Percentiles rank a stretch among this genome's conserved stretches.
Evolutionary conservation across 2,113 vertebrate genomes (phyloP).

Genomic region (Clarias macrocephalus): DNA sequence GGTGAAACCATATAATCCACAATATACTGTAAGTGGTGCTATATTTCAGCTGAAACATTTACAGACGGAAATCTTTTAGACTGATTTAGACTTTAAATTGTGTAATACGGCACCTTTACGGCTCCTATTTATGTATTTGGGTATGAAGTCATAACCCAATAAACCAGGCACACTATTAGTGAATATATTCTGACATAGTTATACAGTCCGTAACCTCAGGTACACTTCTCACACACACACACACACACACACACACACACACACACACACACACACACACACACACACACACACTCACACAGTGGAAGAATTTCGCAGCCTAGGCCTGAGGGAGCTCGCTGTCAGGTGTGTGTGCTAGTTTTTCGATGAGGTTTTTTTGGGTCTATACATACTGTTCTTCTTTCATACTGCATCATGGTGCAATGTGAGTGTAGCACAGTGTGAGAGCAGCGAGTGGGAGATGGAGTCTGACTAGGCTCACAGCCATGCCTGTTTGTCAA

Average conservation of each 20-base stretch:
- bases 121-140: not conserved
- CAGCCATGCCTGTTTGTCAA: slow-evolving; percentile 28
- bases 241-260: slow-evolving; percentile 16
- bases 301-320: slow-evolving; percentile 28
- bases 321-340: slow-evolving; percentile 29
- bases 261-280: slow-evolving; percentile 20
- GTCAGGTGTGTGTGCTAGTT: slow-evolving; percentile 43
- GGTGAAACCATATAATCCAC: no score
- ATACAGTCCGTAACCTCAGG: not conserved
- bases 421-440: slow-evolving; percentile 15
- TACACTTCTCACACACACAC: not conserved
- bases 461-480: slow-evolving; percentile 14
- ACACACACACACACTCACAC: slow-evolving; percentile 9
- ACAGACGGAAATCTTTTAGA: no score
- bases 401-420: slow-evolving; percentile 3
- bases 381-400: slow-evolving; percentile 16
- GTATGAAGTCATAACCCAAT: not conserved
- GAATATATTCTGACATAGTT: slow-evolving; percentile 1
- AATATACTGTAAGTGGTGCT: no score
- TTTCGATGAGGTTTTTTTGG: slow-evolving; percentile 35
- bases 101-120: not conserved
- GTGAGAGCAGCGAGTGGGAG: slow-evolving; percentile 27
- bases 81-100: no score
- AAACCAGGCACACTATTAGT: not conserved
- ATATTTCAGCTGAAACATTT: no score